A percentile compares a stretch with the other conserved stretches of the same genome.
These are phyloP conservation scores for Calliphora vomitoria DNA, from an alignment of 2,888 invertebrate genomes.

Conservation along the genomic window DNA sequence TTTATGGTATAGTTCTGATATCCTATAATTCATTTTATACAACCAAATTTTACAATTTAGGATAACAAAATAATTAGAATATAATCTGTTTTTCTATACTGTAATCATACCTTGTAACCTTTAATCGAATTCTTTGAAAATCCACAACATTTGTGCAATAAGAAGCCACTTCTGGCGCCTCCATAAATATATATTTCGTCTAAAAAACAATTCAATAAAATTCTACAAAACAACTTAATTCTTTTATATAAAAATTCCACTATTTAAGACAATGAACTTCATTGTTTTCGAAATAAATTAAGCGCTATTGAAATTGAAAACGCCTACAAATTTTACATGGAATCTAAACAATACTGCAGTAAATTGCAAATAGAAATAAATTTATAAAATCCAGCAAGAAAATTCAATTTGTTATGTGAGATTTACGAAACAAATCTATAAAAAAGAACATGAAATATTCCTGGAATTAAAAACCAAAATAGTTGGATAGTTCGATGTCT, in stretches of 20 bases:
- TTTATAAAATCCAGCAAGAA: slow-evolving; percentile 4
- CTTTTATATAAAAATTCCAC: background rate
- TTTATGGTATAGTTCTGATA: too few species aligned
- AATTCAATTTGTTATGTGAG: slow-evolving; percentile 1
- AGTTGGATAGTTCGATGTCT: background rate
- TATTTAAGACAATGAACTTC: background rate
- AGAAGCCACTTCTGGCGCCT: slow-evolving; percentile 24
- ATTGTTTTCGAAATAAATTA: slow-evolving; percentile 42
- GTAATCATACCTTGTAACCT: too few species aligned
- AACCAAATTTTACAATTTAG: too few species aligned
- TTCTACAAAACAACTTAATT: slow-evolving; percentile 5
- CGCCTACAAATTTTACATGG: slow-evolving; percentile 64
- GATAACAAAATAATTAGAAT: too few species aligned
- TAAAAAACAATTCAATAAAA: slow-evolving; percentile 48
- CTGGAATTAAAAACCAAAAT: slow-evolving; percentile 43
- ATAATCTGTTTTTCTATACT: too few species aligned
- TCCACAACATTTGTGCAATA: background rate
- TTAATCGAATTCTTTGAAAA: background rate
- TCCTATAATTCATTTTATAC: too few species aligned
- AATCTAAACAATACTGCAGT: slow-evolving; percentile 52
- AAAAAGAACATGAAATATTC: slow-evolving; percentile 38
- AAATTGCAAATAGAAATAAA: slow-evolving; percentile 57
- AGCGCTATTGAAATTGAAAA: slow-evolving; percentile 45
- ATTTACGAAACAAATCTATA: slow-evolving; percentile 1
- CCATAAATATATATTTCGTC: background rate